A percentile compares a stretch with the other conserved stretches of the same genome.
These are phyloP conservation scores for Myioborus miniatus DNA, from an alignment of 2,797 vertebrate genomes.

Conservation along the genomic window DNA sequence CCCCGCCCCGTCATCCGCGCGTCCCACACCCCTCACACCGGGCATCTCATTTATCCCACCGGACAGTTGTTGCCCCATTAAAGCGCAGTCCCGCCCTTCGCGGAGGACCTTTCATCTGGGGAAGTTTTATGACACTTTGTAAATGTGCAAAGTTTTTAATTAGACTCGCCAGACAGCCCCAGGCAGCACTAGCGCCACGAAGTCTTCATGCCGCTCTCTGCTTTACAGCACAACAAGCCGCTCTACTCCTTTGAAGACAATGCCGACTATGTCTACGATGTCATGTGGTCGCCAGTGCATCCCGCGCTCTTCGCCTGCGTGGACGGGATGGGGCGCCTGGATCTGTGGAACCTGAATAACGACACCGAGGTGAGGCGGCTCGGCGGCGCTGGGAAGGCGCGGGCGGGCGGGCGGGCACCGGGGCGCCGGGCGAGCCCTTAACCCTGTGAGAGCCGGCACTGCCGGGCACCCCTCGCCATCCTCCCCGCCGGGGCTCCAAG, in stretches of 20 bases:
- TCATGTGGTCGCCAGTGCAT: conserved; percentile 97
- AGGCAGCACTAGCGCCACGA: conserved; percentile 93
- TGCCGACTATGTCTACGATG: conserved; percentile 96
- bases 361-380: conserved; percentile 90
- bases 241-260: conserved; percentile 99
- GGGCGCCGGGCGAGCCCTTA: neutral
- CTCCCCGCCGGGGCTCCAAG: neutral
- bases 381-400: neutral
- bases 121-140: conserved; percentile 93
- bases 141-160: conserved; percentile 98
- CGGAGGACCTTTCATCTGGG: conserved; percentile 90
- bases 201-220: conserved; percentile 83
- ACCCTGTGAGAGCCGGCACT: neutral
- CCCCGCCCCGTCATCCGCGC: conserved; percentile 10
- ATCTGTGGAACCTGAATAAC: conserved; percentile 97
- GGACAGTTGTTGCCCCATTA: conserved; percentile 86
- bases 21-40: conserved; percentile 17
- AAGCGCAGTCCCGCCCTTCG: conserved; percentile 87
- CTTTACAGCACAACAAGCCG: conserved; percentile 93
- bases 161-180: conserved; percentile 95
- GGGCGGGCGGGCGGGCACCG: conserved; percentile 1
- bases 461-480: neutral
- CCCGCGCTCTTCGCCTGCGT: conserved; percentile 94
- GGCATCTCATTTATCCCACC: conserved; percentile 66
- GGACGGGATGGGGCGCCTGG: conserved; percentile 95